phyloP scores from a whole-genome alignment of 2,113 vertebrate species.

The Nothoprocta perdicaria region DNA sequence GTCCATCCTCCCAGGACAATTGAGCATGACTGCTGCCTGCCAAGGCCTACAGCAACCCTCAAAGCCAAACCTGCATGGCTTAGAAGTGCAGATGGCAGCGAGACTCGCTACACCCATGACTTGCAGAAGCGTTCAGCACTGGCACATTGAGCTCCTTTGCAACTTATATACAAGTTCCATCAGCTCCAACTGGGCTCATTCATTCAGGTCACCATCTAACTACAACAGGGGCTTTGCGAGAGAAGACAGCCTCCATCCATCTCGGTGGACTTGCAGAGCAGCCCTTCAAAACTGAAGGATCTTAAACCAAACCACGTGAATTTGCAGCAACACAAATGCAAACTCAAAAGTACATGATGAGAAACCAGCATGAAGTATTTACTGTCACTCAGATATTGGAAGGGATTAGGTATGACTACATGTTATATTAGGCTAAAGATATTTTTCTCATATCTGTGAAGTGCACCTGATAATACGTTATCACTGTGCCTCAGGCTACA shows the following conservation, averaged over 20 bases:
- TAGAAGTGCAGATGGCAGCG: neutral
- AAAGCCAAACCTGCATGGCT: neutral
- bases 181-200: neutral
- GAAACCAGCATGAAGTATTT: neutral
- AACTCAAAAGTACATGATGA: neutral
- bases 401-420: constrained; percentile 20
- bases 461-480: neutral
- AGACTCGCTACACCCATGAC: too few species aligned
- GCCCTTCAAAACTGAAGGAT: neutral
- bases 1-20: neutral
- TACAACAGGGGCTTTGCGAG: neutral
- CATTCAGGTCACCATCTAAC: neutral
- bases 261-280: neutral
- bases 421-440: constrained; percentile 16
- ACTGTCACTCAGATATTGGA: neutral
- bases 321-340: neutral
- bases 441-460: neutral
- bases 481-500: neutral
- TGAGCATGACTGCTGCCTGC: neutral
- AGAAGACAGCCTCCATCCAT: neutral
- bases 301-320: neutral
- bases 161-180: neutral
- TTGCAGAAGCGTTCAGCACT: neutral
- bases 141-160: neutral
- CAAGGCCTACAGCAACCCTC: neutral